Evolutionary conservation across 2,113 vertebrate genomes (phyloP), one percentile per base, ranked within the genome.

Genomic region (Oryzias melastigma): DNA sequence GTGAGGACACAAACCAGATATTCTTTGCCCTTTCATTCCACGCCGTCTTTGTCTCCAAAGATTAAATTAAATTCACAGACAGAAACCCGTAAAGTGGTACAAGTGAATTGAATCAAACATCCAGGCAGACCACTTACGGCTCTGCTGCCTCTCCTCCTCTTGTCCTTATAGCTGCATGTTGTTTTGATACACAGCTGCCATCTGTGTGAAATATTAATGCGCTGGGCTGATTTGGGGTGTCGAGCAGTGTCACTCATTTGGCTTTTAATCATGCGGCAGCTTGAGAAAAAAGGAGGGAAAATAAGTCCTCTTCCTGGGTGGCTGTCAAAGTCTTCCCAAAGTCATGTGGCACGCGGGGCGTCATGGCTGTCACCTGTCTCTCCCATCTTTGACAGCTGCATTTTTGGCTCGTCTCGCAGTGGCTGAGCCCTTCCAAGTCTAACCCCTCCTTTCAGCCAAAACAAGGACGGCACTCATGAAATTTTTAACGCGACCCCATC

Each of bases 181-280:
- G 90, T 91, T 90, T 90, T 91, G 89, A 91, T 91, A 88, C 90
- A 90, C 87, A 89, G 89, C 91, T 91, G 89, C 90, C 88, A 91
- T 89, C 87, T 83, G 81, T 88, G 88, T 91, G 87, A 91, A 93
- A 93, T 91, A 91, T 91, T 92, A 92, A 91, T 91, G 88, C 80
- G 78, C 78, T 82, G 84, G 82, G 88, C 89, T 90, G 91, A 92
- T 92, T 91, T 88, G 87, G 88, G 87, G 79, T 91, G 88, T 91
- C 83, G 85, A 91, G 89, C 85, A 82, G 85, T 88, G 90, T 90
- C 90, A 91, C 87, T 92, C 90, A 91, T 91, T 90, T 91, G 87
- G 85, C 89, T 91, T 92, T 92, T 91, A 92, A 92, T 92, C 90
- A 91, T 91, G 85, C 79, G 59, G 81, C 82, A 83, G 85, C 78